Evolutionary conservation across 2,888 invertebrate genomes (phyloP), one percentile per base, ranked within the genome.

Genomic region (Brachyopa scutellaris): DNA sequence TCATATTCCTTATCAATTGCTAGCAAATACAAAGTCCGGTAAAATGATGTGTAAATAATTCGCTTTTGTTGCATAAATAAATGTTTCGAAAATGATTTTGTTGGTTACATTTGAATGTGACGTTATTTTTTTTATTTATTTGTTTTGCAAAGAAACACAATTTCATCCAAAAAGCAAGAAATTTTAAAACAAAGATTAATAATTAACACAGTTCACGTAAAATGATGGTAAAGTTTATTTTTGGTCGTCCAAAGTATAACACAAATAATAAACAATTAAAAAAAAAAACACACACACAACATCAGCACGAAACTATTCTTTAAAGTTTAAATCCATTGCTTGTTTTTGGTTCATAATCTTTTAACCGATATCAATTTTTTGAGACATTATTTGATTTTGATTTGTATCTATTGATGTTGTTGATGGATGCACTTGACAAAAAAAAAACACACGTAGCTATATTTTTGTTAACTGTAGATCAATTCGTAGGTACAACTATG

Each of bases 321-420:
- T 33, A 15, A 38, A 38, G 11, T n/a, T n/a, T 29, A 53, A 40
- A 13, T 53, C 26, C 31, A 40, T 55, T 42, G 15, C 31, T 55
- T n/a, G 2, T 55, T 13, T 53, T 13, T 53, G 40, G 9, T 53
- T 55, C 33, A 15, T 19, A 31, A 15, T 13, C 17, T 7, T 55
- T 67, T n/a, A 67, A 8, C 55, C 53, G 33, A 67, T 55, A 33
- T 67, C 67, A 33, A 55, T 31, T 55, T 55, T 55, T 40, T 42
- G 55, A 33, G 23, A 45, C 55, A 67, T 67, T 26, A 5, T 40
- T 40, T 19, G 29, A 0, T 1, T 40, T 53, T 23, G n/a, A 9
- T 7, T 7, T 8, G 3, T 26, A 26, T 42, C 33, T 29, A 15
- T 8, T n/a, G 2, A 19, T 5, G 1, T 64, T n/a, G 38, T 6